Base-by-base conservation (phyloP, 2,113 vertebrate genomes). In the Chaetodon trifascialis region DNA sequence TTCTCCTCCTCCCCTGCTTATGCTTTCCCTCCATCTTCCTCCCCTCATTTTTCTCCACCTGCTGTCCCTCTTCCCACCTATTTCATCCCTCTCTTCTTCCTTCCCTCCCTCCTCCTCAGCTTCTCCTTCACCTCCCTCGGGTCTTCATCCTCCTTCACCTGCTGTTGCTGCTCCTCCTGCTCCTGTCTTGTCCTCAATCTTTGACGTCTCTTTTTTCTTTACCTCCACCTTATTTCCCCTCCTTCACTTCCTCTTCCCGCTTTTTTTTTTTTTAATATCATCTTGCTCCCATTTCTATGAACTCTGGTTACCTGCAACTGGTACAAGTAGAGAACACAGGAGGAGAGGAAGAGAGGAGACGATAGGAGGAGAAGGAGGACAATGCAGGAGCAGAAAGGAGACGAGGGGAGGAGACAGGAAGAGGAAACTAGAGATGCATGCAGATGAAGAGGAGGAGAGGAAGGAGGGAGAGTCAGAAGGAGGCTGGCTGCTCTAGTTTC, bases 401-500 rank as follows among this genome's bases (percentile, higher is more conserved):
- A 7, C 8, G 9, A 16, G 17, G 23, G 1, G 15, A 23, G 12
- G 8, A 36, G 7, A 42, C 12, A 10, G 36, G 17, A 36, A 1
- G 14, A 23, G 11, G 7, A 46, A 11, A 30, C n/a, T 30, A 46
- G 17, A 49, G 17, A 49, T 11, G 17, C 6, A 40, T 3, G 12
- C 17, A 65, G 25, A 30, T 7, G 17, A 55, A 30, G 25, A 40
- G 16, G 36, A 58, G 60, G 34, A 42, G 44, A 73, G 11, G 11
- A 49, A 21, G 25, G n/a, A 7, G 17, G 21, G 51, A 5, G 17
- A 11, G 42, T 44, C 11, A 59, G 55, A 46, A 47, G 34, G 65
- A 49, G 49, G 16, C 21, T 10, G 17, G 55, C 62, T 79, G 75
- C 82, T 79, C 75, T 1, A 79, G 54, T 84, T 78, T 79, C 25